Evolutionary conservation across 2,888 invertebrate species (phyloP), one percentile per base, ranked within the genome.

Genomic region (Phymatocera aterrima): DNA sequence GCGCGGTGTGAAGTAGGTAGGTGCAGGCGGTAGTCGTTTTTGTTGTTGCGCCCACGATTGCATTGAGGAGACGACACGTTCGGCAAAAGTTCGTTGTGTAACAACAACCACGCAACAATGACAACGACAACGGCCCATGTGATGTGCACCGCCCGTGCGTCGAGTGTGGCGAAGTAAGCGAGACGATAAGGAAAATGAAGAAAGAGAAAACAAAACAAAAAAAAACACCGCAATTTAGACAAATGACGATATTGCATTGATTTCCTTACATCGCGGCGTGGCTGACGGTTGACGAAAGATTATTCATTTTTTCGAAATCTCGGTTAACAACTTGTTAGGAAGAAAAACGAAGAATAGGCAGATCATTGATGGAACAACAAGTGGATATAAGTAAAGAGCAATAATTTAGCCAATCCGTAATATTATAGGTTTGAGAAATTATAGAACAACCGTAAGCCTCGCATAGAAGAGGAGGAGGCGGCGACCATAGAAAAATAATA

Each of bases 361-460:
- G 40, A 10, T 40, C 40, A 48, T 48, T 18, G 48, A 48, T 2
- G 48, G 18, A n/a, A 31, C 31, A 31, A 12, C 15, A 3, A 28
- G 31, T 28, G 60, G n/a, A n/a, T 6, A 0, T 0, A 46, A 60
- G 28, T 31, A 15, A 28, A 28, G n/a, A 21, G 21, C 2, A 5
- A 24, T 18, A 54, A n/a, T 12, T 24, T 12, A 40, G 40, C 40
- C 10, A 51, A n/a, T n/a, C 18, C n/a, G 3, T 5, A 3, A 6
- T 5, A 51, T 18, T 51, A 51, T 6, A n/a, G n/a, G 3, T 40
- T n/a, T 18, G n/a, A 18, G 5, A n/a, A 5, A 18, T 18, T 5
- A 18, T 24, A 60, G 18, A 37, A 64, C 8, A 68, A 68, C 46
- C 68, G 28, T 68, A 12, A 68, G 46, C 68, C 68, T n/a, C 46